Percentiles rank a stretch among this genome's conserved stretches.
Conservation (phyloP, 2,888 invertebrate genomes). For the Lasius fuliginosus region DNA sequence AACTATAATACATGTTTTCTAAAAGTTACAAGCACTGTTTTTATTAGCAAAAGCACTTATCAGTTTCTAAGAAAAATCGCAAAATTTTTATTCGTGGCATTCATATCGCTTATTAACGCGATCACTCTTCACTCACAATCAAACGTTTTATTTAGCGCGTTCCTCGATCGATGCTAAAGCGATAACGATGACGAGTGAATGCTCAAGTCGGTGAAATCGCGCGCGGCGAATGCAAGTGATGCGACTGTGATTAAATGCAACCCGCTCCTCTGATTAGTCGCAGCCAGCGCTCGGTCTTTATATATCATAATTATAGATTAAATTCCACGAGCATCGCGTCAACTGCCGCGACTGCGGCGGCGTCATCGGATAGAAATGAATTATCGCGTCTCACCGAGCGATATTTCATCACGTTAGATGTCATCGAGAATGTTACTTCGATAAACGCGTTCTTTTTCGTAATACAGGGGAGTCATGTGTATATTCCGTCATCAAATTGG, state of each 20-base stretch:
- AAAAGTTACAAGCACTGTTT: background rate
- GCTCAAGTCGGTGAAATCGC: background rate
- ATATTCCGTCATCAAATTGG: background rate
- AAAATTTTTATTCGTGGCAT: background rate
- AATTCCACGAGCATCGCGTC: conserved; percentile 57
- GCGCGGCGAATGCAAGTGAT: conserved; percentile 22
- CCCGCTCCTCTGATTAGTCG: conserved; percentile 36
- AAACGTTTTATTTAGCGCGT: background rate
- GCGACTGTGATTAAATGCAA: conserved; percentile 45
- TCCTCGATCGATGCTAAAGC: conserved; percentile 12
- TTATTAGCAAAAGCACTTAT: background rate
- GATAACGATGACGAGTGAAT: conserved; percentile 14
- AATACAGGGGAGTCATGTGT: background rate
- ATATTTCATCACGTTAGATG: conserved; percentile 5
- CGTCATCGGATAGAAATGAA: conserved; percentile 24
- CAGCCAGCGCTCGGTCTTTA: conserved; percentile 27
- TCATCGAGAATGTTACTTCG: conserved; percentile 6
- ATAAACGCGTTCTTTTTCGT: background rate
- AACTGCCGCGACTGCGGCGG: conserved; percentile 16
- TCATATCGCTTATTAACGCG: background rate
- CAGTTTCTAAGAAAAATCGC: background rate
- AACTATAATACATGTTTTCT: background rate
- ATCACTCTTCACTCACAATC: background rate
- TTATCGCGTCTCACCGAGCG: background rate
- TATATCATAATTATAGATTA: conserved; percentile 52